Evolutionary conservation across 2,797 vertebrate genomes (phyloP), one percentile per base, ranked within the genome.

Genomic region (Danio jaintianensis): DNA sequence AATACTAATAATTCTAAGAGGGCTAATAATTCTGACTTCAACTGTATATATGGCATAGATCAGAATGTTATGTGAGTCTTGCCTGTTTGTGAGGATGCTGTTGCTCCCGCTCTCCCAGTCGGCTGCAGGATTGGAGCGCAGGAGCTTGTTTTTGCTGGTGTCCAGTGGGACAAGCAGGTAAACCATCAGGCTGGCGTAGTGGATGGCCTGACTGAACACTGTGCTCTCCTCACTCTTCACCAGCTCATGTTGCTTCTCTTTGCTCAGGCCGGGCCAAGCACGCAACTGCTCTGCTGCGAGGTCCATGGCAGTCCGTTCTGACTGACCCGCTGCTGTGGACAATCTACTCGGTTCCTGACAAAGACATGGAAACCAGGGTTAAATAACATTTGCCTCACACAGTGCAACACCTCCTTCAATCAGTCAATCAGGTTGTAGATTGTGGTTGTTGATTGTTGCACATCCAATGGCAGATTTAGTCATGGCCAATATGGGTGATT

Each of bases 21-120:
- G 29, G 29, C 29, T 29, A n/a, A n/a, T n/a, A n/a, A n/a, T n/a
- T n/a, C n/a, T n/a, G n/a, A n/a, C n/a, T n/a, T n/a, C n/a, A n/a
- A n/a, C n/a, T n/a, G n/a, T n/a, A n/a, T n/a, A n/a, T n/a, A n/a
- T n/a, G n/a, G n/a, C n/a, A n/a, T n/a, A n/a, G n/a, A n/a, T n/a
- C n/a, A n/a, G n/a, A n/a, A n/a, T n/a, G n/a, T n/a, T n/a, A n/a
- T n/a, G n/a, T n/a, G n/a, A n/a, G n/a, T n/a, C 43, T 85, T 89
- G 96, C 98, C 98, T 99, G 93, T 98, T 99, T 53, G 94, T 94
- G 87, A 98, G 96, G 59, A 99, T 97, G 92, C 98, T 99, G 91
- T 99, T 99, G 92, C 98, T 99, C 61, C 98, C 96, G 4, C 97
- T 99, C 89, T 99, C 98, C 97, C 97, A 99, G 94, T 99, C 98